Conservation (phyloP, 2,797 vertebrate genomes). For the Epinephelus awoara region DNA sequence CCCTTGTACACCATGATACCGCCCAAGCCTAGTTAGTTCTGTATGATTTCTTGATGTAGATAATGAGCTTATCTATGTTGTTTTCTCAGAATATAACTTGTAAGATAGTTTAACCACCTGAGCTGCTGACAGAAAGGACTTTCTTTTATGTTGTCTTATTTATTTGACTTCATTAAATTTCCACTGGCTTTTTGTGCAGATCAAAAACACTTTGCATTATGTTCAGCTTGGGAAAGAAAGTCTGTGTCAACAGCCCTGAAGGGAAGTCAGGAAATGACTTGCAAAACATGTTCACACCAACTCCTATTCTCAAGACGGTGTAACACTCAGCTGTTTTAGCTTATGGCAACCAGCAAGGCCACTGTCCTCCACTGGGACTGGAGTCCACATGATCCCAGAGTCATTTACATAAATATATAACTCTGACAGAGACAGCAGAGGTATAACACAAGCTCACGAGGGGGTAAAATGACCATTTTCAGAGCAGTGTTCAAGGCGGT, state of each 20-base stretch:
- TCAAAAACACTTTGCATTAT: slow-evolving; percentile 41
- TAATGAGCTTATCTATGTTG: slow-evolving; percentile 34
- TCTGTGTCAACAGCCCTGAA: slow-evolving; percentile 53
- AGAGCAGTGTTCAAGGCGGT: slow-evolving; percentile 64
- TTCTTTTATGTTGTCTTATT: slow-evolving; percentile 41
- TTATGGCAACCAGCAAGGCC: slow-evolving; percentile 33
- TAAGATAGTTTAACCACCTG: slow-evolving; percentile 33
- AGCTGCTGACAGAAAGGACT: slow-evolving; percentile 20
- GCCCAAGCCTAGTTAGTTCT: background rate
- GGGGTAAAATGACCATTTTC: slow-evolving; percentile 42
- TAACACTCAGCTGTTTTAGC: slow-evolving; percentile 43
- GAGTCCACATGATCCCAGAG: slow-evolving; percentile 29
- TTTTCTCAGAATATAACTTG: slow-evolving; percentile 25
- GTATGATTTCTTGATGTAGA: slow-evolving; percentile 45
- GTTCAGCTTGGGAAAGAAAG: slow-evolving; percentile 24
- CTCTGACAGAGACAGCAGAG: slow-evolving; percentile 36
- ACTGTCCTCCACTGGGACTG: slow-evolving; percentile 32
- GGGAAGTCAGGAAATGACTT: slow-evolving; percentile 59
- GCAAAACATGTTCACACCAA: slow-evolving; percentile 64
- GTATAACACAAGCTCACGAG: slow-evolving; percentile 32
- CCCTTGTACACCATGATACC: no score
- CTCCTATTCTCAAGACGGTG: slow-evolving; percentile 38
- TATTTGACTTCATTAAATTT: slow-evolving; percentile 59
- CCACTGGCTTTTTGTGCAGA: slow-evolving; percentile 42
- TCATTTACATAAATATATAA: slow-evolving; percentile 52